phyloP scores from a whole-genome alignment of 2,113 vertebrate species.

The Antechinus flavipes region DNA sequence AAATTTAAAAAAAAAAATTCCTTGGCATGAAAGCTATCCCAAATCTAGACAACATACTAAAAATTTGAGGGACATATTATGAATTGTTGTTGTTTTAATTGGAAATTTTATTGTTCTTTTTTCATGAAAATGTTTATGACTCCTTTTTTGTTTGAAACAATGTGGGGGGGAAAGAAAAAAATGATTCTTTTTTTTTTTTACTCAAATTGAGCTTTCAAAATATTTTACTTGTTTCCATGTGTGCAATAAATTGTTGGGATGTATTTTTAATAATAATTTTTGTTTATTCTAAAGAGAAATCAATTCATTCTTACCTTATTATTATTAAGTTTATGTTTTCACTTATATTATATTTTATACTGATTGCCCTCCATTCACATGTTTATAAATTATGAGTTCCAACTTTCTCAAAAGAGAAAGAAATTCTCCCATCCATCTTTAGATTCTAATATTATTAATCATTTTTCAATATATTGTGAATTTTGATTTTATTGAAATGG shows the following conservation, averaged over 20 bases:
- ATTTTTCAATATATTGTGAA: not conserved
- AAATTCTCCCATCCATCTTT: not conserved
- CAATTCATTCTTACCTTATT: not conserved
- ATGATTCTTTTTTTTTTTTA: not conserved
- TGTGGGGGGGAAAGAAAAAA: not conserved
- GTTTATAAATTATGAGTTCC: not conserved
- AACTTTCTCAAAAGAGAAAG: not conserved
- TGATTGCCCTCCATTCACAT: no score
- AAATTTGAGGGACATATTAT: no score
- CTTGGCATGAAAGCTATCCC: no score
- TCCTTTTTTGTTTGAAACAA: not conserved
- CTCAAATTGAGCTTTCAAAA: not conserved
- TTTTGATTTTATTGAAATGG: not conserved
- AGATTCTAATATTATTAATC: not conserved
- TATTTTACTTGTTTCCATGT: not conserved
- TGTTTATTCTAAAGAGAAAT: not conserved
- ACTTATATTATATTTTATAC: not conserved
- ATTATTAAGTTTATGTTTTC: not conserved
- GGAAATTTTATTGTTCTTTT: no score
- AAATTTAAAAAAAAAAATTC: no score
- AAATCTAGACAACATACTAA: no score
- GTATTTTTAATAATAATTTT: not conserved
- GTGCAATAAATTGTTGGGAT: not conserved
- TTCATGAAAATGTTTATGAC: not conserved
- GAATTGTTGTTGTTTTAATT: no score